phyloP scores from a whole-genome alignment of 2,797 vertebrate species.

The Synanceia verrucosa region DNA sequence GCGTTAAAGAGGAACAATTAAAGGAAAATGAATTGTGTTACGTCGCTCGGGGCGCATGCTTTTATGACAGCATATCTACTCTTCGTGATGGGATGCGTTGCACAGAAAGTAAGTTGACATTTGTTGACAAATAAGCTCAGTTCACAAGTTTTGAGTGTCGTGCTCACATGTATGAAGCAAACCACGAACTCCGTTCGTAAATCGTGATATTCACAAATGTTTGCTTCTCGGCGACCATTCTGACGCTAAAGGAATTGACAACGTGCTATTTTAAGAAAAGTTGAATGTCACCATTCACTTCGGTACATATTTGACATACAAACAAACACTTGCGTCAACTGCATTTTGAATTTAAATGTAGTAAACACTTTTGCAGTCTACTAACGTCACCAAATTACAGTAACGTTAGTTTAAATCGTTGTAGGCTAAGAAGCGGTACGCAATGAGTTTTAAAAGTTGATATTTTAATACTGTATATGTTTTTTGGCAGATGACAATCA shows the following conservation, averaged over 20 bases:
- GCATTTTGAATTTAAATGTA: conserved; percentile 18
- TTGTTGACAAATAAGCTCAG: conserved; percentile 41
- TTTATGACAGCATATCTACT: conserved; percentile 77
- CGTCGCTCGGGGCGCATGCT: conserved; percentile 69
- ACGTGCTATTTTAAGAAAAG: neutral
- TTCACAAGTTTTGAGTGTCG: conserved; percentile 29
- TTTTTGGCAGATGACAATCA: neutral
- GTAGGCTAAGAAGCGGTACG: neutral
- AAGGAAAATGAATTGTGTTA: conserved; percentile 72
- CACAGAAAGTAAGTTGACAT: conserved; percentile 83
- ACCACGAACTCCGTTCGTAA: conserved; percentile 22
- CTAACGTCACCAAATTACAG: neutral
- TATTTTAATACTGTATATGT: neutral
- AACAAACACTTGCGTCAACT: neutral
- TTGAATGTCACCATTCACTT: neutral
- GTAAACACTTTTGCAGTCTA: neutral
- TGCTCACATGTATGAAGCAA: conserved; percentile 37
- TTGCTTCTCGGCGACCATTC: conserved; percentile 12
- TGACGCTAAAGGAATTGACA: neutral
- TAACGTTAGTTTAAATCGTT: neutral
- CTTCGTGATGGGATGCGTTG: conserved; percentile 77
- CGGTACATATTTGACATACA: conserved; percentile 14
- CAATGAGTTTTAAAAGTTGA: conserved; percentile 5
- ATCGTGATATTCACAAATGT: conserved; percentile 32
- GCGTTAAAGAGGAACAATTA: conserved; percentile 60